Conservation (phyloP, 1,140 invertebrate genomes). For the Drosophila malerkotliana region DNA sequence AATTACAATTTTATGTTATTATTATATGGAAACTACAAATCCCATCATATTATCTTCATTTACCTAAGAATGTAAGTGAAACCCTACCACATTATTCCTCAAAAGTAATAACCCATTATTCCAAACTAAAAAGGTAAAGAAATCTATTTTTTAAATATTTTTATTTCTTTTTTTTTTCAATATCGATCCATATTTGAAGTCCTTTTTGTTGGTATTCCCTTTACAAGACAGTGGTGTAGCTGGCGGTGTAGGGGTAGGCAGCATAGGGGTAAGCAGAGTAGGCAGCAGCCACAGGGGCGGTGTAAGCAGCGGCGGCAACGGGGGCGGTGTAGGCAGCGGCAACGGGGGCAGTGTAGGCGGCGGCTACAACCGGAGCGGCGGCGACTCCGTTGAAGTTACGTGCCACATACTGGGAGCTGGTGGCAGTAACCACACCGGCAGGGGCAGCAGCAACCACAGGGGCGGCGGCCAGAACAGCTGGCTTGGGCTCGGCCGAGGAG, state of each 20-base stretch:
- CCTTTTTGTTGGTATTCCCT: not conserved
- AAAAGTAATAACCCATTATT: not conserved
- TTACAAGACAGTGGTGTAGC: constrained; percentile 65
- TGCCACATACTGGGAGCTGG: constrained; percentile 84
- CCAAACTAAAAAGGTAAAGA: not conserved
- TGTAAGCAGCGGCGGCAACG: constrained; percentile 52
- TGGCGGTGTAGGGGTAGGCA: constrained; percentile 60
- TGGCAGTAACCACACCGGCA: constrained; percentile 83
- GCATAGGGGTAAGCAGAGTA: constrained; percentile 48
- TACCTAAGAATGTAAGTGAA: no score
- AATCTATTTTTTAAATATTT: constrained; percentile 11
- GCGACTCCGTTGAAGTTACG: constrained; percentile 84
- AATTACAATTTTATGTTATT: no score
- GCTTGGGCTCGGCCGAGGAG: constrained; percentile 68
- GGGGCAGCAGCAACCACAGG: constrained; percentile 60
- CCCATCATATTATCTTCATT: no score
- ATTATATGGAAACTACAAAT: no score
- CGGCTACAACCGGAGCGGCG: constrained; percentile 62
- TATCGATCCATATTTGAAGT: not conserved
- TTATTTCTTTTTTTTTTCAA: constrained; percentile 28
- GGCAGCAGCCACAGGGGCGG: constrained; percentile 55
- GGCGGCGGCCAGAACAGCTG: constrained; percentile 52
- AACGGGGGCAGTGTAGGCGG: constrained; percentile 45
- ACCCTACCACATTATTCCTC: not conserved
- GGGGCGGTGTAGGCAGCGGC: constrained; percentile 54